Conservation (phyloP, 2,888 invertebrate genomes). For the Corbicula japonica region DNA sequence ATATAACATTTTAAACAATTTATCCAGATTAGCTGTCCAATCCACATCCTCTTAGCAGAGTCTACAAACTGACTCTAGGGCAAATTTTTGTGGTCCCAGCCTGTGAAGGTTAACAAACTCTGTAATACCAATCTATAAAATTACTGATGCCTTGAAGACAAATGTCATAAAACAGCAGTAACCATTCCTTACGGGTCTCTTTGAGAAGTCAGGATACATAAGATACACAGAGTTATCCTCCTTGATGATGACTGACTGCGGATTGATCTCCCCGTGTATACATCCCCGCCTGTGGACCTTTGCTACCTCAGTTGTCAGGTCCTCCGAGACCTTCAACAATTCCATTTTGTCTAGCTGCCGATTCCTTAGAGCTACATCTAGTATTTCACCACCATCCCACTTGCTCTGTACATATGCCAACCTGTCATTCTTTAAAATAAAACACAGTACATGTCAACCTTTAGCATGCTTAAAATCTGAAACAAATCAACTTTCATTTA, state of each 20-base stretch:
- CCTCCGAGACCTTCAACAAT: constrained; percentile 44
- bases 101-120: too few relatives aligned
- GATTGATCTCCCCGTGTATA: constrained; percentile 78
- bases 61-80: too few relatives aligned
- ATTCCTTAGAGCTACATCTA: constrained; percentile 63
- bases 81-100: too few relatives aligned
- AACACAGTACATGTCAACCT: not conserved
- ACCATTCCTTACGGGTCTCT: constrained; percentile 70
- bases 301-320: constrained; percentile 60
- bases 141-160: too few relatives aligned
- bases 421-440: constrained; percentile 71
- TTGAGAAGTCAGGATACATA: constrained; percentile 78
- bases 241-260: constrained; percentile 71
- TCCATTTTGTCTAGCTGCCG: constrained; percentile 6
- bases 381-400: constrained; percentile 64
- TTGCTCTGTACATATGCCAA: constrained; percentile 74
- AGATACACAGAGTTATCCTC: constrained; percentile 69
- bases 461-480: too few relatives aligned
- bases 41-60: too few relatives aligned
- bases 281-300: constrained; percentile 73
- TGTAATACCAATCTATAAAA: too few relatives aligned
- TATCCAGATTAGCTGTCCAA: too few relatives aligned
- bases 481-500: too few relatives aligned
- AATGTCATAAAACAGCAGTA: not conserved
- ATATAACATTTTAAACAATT: too few relatives aligned